Evolutionary conservation across 2,113 vertebrate species (phyloP), one percentile per base, ranked within the genome.

Genomic region (Mormoops blainvillei): DNA sequence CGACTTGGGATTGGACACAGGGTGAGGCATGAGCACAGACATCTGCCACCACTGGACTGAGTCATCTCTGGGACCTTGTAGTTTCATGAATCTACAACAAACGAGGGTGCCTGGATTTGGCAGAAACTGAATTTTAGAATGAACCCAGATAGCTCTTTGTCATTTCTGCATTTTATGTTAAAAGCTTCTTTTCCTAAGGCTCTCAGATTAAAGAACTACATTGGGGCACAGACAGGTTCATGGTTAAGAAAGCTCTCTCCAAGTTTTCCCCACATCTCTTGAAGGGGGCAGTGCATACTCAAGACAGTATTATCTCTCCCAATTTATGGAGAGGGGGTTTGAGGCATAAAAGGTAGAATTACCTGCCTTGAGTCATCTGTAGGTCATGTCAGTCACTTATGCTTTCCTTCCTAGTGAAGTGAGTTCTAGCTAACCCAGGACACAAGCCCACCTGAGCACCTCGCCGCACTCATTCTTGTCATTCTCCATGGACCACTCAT

Each of bases 351-450:
- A 91, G 4, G 65, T 74, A 58, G 76, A 76, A 54, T 77, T 43
- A 58, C 45, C 56, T 73, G 65, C 33, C 74, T 89, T 36, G 24
- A 18, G 87, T 80, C 80, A 56, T 65, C 58, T 74, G 83, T 80
- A 89, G 80, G 73, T 84, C 78, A 76, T 20, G 54, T 73, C 86
- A 26, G 48, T 84, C 33, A 4, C 33, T 56, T 20, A 4, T 52
- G 36, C 33, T 82, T 76, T 82, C 68, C 61, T 95, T 94, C 43
- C 74, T 54, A 68, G 31, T 91, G 50, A 94, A 87, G 89, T 19
- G 24, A 85, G 24, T 45, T 74, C 33, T 3, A 2, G 67, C 24
- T 83, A 2, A 43, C 50, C 80, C 52, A 33, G 28, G 7, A 4
- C 22, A 2, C 28, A 18, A 20, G 36, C 24, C 33, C 41, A 9